Percentiles rank a stretch among this genome's conserved stretches.
Conservation (phyloP, 2,113 vertebrate genomes). For the Oplegnathus fasciatus region DNA sequence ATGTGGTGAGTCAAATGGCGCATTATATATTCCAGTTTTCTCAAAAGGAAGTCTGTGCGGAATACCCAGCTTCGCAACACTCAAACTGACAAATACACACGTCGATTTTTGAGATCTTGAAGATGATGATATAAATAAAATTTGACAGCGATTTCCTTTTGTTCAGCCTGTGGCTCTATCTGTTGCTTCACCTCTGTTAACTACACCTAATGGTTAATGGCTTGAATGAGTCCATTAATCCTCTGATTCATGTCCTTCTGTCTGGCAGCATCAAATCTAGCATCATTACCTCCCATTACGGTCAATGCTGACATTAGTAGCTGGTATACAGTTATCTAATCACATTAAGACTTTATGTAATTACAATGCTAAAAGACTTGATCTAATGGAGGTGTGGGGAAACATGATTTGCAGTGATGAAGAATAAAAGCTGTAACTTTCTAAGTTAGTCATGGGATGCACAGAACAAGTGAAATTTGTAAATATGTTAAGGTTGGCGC, state of each 20-base stretch:
- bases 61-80: neutral
- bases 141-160: conserved; percentile 38
- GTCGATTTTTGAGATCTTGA: conserved; percentile 13
- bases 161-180: conserved; percentile 29
- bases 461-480: neutral
- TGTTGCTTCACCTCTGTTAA: conserved; percentile 56
- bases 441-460: conserved; percentile 1
- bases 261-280: conserved; percentile 71
- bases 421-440: conserved; percentile 11
- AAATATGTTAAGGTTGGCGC: neutral
- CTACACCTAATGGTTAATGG: conserved; percentile 66
- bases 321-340: conserved; percentile 62
- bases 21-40: conserved; percentile 34
- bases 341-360: conserved; percentile 62
- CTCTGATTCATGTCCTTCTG: conserved; percentile 71
- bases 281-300: conserved; percentile 70
- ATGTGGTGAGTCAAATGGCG: conserved; percentile 31
- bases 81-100: conserved; percentile 7
- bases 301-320: conserved; percentile 58
- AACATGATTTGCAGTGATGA: conserved; percentile 39
- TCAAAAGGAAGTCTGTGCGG: conserved; percentile 20
- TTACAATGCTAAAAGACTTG: conserved; percentile 56
- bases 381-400: conserved; percentile 36
- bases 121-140: conserved; percentile 25
- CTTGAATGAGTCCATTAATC: conserved; percentile 72